Base-by-base conservation (phyloP, 1,140 invertebrate species). In the Chironomus striatipennis region DNA sequence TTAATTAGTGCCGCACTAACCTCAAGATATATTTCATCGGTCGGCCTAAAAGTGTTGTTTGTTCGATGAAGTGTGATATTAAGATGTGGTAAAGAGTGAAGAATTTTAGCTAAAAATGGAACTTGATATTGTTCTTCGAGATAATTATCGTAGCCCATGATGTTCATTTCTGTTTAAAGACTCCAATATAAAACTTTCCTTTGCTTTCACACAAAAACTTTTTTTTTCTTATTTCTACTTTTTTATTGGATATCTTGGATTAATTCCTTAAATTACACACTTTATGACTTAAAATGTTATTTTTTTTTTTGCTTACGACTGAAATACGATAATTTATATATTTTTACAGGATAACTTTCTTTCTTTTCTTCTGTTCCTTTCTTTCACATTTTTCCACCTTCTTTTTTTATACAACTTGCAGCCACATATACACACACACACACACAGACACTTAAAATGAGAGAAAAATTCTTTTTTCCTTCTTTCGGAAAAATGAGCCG, bases 11-110 rank as follows among this genome's bases (percentile, higher is more conserved):
- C 24, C 24, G 24, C 43, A 76, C 84, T 84, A 79, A 95, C 94
- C 91, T 97, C 94, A 78, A 94, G 86, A 84, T 98, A 98, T 77
- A 94, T 88, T 77, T 91, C 90, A 79, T 91, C 94, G 77, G 90
- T 88, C 43, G 93, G 94, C 81, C 93, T 90, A 83, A 98, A 97
- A 74, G 93, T 95, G 79, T 90, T 91, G 84, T 97, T 96, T 81
- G 95, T 93, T 76, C 87, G 87, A 82, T 94, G 90, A 78, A 96
- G 89, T 77, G 91, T 91, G 79, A 96, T 93, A 85, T 94, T 94
- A 80, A 93, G 86, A 82, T 94, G 93, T 65, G 93, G 93, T 84
- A 96, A 86, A 77, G 87, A 86, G 83, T 96, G 94, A 81, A 96
- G 90, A 83, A 93, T 88, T 81, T 88, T 88, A 77, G 93, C 93